Percentiles rank a stretch among this genome's conserved stretches.
Conservation (phyloP, 2,797 vertebrate genomes). For the Dendrocincla tyrannina region DNA sequence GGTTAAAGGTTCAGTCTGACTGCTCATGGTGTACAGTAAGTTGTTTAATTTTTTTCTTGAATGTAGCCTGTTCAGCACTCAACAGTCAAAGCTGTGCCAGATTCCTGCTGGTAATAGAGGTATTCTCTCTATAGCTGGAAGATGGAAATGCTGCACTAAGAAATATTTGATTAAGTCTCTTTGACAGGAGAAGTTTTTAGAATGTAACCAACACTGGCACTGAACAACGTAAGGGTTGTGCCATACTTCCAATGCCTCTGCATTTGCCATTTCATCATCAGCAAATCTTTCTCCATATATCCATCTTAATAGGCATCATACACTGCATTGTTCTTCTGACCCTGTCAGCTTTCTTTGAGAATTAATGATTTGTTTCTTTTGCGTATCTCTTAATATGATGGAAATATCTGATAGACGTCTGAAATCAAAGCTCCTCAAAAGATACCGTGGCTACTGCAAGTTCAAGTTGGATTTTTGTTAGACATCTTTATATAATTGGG, state of each 20-base stretch:
- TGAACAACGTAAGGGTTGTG: not conserved
- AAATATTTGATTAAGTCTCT: not conserved
- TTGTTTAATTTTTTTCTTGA: not conserved
- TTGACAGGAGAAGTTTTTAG: not conserved
- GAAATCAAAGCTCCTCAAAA: conserved; percentile 22
- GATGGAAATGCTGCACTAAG: not conserved
- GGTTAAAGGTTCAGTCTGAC: not conserved
- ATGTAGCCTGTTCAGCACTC: not conserved
- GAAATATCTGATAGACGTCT: not conserved
- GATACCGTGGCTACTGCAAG: not conserved
- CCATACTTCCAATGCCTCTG: not conserved
- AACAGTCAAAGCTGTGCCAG: not conserved
- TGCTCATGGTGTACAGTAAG: not conserved
- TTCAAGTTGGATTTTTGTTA: conserved; percentile 34
- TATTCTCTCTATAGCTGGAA: not conserved
- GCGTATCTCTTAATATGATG: not conserved
- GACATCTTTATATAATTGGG: conserved; percentile 36
- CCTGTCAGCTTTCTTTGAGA: not conserved
- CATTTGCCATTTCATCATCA: not conserved
- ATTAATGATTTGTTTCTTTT: conserved; percentile 21
- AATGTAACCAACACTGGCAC: not conserved
- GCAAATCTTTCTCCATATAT: not conserved
- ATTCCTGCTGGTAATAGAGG: not conserved
- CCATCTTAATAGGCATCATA: conserved; percentile 18
- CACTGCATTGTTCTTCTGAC: not conserved